A percentile compares a stretch with the other conserved stretches of the same genome.
Conservation (phyloP, 2,797 vertebrate genomes). For the Lycodopsis pacificus region DNA sequence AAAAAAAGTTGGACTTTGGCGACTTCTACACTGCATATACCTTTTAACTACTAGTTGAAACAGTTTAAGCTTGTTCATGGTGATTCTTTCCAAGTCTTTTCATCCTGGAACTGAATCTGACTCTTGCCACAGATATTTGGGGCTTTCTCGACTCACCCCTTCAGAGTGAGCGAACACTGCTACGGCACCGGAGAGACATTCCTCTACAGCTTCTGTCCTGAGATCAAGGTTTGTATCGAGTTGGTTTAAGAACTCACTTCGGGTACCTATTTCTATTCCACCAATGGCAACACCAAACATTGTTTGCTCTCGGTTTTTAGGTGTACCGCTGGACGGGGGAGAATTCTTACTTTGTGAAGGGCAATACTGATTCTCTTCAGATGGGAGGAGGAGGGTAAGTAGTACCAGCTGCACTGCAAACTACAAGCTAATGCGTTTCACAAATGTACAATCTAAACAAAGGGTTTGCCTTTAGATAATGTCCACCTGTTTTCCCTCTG, state of each 20-base stretch:
- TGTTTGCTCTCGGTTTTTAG: constrained; percentile 71
- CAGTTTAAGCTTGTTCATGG: not conserved
- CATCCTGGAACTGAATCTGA: not conserved
- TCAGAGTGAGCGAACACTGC: constrained; percentile 96
- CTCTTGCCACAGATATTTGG: constrained; percentile 89
- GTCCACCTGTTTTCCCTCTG: not conserved
- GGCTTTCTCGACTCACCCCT: constrained; percentile 95
- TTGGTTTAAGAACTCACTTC: not conserved
- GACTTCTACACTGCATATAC: not conserved
- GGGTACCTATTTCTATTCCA: not conserved
- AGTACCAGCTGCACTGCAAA: not conserved
- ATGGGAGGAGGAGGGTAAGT: constrained; percentile 97
- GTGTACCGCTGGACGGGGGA: constrained; percentile 97
- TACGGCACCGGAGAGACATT: constrained; percentile 99
- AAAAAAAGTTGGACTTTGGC: not conserved
- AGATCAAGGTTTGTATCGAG: constrained; percentile 89
- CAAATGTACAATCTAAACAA: not conserved
- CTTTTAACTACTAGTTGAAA: not conserved
- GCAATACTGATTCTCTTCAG: constrained; percentile 93
- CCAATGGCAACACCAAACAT: not conserved
- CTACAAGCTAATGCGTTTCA: not conserved
- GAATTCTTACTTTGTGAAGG: constrained; percentile 99
- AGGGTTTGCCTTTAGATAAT: not conserved
- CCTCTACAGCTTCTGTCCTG: constrained; percentile 95
- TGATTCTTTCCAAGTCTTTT: not conserved